Base-by-base conservation (phyloP, 2,797 vertebrate genomes). In the Clarias pachynema region DNA sequence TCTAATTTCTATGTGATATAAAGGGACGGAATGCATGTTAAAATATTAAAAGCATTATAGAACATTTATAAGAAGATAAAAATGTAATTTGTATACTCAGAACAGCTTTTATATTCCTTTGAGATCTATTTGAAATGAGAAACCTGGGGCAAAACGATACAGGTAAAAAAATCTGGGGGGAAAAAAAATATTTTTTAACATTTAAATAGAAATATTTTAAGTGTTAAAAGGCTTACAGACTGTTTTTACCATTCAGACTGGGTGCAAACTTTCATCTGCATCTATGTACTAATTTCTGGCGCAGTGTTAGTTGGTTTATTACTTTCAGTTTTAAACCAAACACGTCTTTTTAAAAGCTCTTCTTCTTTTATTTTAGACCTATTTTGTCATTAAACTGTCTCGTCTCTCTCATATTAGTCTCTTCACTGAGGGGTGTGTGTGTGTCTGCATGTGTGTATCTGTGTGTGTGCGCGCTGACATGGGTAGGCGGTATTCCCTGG, bases 401-500 rank as follows among this genome's bases (percentile, higher is more conserved):
- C 5, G 29, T 83, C 20, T 81, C 26, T 66, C 70, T 60, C 70
- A 12, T 60, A 56, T 56, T 26, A 63, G 72, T 29, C 2, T 49
- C 81, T 86, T 82, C 86, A 49, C 88, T 89, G 86, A 91, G 90
- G 87, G 74, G 83, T 86, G 91, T 91, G 87, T 86, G 63, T 86
- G 79, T 74, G 72, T 74, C 24, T 56, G 44, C 53, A 14, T 56
- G 72, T 74, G n/a, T 29, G 72, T 57, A n/a, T 86, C 79, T 86
- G 81, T 80, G 85, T 87, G 87, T 78, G 86, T 63, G 70, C 83
- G 73, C 80, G 75, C 89, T 90, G 59, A 53, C 70, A 84, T 91
- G 89, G 85, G 88, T 79, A 86, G 88, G 92, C 93, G 92, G 91
- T 90, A 92, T 93, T 92, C 93, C 95, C 93, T 89, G 91, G 91